Conservation (phyloP, 2,888 invertebrate genomes). For the Acanthacorydalis orientalis region DNA sequence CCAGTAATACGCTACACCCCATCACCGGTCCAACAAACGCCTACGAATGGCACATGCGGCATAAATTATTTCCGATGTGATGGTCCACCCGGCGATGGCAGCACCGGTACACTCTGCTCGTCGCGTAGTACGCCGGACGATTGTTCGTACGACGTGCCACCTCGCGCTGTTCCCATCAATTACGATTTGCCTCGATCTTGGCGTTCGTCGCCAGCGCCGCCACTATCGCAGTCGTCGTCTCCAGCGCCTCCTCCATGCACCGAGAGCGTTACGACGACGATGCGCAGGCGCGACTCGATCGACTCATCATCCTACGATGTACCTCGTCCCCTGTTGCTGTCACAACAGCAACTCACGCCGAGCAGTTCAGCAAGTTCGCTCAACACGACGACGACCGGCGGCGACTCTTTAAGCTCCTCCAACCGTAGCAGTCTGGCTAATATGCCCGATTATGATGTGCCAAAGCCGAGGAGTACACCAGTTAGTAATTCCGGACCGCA, state of each 20-base stretch:
- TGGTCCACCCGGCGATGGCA: neutral
- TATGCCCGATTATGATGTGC: constrained; percentile 56
- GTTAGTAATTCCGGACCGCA: constrained; percentile 17
- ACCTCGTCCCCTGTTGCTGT: constrained; percentile 35
- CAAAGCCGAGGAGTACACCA: constrained; percentile 31
- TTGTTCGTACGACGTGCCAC: constrained; percentile 40
- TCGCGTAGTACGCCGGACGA: constrained; percentile 9
- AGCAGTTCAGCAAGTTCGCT: constrained; percentile 50
- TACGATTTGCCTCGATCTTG: constrained; percentile 36
- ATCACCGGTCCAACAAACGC: constrained; percentile 17
- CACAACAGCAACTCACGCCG: constrained; percentile 40
- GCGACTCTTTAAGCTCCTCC: constrained; percentile 38
- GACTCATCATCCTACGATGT: constrained; percentile 44
- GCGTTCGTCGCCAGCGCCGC: constrained; percentile 25
- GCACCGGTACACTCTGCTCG: neutral
- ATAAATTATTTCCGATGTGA: neutral
- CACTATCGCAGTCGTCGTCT: constrained; percentile 11
- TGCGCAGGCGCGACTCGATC: constrained; percentile 21
- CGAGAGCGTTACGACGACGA: constrained; percentile 11
- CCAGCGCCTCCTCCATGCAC: constrained; percentile 7
- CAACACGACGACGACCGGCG: constrained; percentile 26
- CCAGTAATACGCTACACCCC: constrained; percentile 20
- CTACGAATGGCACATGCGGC: neutral
- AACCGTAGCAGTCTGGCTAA: constrained; percentile 27
- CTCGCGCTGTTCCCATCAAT: constrained; percentile 38